Percentiles rank a stretch among this genome's conserved stretches.
Conservation (phyloP, 2,888 invertebrate species). For the Volucella bombylans region DNA sequence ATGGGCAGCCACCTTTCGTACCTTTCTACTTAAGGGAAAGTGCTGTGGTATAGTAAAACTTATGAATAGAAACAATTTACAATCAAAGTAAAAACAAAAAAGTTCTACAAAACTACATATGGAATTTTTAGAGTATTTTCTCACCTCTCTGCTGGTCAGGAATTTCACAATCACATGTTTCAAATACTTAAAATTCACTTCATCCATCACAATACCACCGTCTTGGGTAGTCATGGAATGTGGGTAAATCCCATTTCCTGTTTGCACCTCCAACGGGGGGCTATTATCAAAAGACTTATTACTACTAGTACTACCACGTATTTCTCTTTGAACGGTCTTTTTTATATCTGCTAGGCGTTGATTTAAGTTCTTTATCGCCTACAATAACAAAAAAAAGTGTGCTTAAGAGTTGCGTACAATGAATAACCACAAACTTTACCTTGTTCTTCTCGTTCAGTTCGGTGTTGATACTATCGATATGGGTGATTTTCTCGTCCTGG, state of each 20-base stretch:
- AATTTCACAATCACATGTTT: constrained; percentile 97
- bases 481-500: constrained; percentile 77
- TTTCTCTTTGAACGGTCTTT: constrained; percentile 94
- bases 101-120: neutral
- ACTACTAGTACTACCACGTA: constrained; percentile 80
- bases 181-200: constrained; percentile 92
- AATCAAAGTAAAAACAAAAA: neutral
- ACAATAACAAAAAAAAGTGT: constrained; percentile 76
- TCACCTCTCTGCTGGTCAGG: constrained; percentile 91
- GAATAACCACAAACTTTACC: constrained; percentile 78
- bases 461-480: constrained; percentile 81
- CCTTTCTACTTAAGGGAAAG: too few species aligned
- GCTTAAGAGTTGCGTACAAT: constrained; percentile 13
- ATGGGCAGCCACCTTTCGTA: too few species aligned
- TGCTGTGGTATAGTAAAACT: too few species aligned
- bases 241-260: constrained; percentile 69
- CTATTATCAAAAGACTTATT: constrained; percentile 75
- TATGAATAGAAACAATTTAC: neutral
- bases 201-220: constrained; percentile 83
- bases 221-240: constrained; percentile 72
- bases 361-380: constrained; percentile 94
- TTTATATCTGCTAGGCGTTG: constrained; percentile 94
- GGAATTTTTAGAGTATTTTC: neutral
- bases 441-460: constrained; percentile 87
- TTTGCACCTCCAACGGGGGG: constrained; percentile 53